These are phyloP conservation scores for Pseudococcus jackbeardsleyi DNA, from an alignment of 2,888 invertebrate genomes.

Conservation along the genomic window DNA sequence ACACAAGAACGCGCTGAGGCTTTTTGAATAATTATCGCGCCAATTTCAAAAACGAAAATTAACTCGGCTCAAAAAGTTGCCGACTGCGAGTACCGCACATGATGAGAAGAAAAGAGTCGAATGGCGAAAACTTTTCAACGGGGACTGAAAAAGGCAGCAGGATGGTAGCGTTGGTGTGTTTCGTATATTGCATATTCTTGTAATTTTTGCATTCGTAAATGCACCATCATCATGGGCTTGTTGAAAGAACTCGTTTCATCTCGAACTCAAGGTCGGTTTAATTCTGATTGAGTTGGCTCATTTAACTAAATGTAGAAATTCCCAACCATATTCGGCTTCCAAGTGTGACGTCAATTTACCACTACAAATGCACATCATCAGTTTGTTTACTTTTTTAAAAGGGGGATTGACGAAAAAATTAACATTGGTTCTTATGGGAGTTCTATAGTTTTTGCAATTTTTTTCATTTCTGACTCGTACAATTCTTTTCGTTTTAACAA, in stretches of 20 bases:
- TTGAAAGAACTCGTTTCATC: background rate
- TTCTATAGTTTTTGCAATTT: no score
- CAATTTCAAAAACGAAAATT: slow-evolving; percentile 52
- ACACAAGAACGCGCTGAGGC: slow-evolving; percentile 16
- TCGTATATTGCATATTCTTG: background rate
- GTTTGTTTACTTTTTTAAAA: no score
- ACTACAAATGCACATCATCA: no score
- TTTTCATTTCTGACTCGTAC: no score
- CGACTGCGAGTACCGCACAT: background rate
- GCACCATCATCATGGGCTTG: background rate
- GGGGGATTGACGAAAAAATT: no score
- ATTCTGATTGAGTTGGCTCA: no score
- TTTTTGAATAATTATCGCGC: slow-evolving; percentile 53
- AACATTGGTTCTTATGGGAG: no score
- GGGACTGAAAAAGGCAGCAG: background rate
- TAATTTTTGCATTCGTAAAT: background rate
- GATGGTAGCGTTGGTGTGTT: background rate
- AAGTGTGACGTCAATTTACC: no score
- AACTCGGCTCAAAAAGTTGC: slow-evolving; percentile 9
- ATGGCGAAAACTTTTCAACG: background rate
- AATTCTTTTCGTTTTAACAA: no score
- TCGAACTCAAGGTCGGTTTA: no score
- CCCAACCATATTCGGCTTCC: no score
- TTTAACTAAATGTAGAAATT: no score
- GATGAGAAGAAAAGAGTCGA: background rate